These are phyloP conservation scores for Drosophila yakuba DNA, from an alignment of 1,140 invertebrate species.

Conservation along the genomic window DNA sequence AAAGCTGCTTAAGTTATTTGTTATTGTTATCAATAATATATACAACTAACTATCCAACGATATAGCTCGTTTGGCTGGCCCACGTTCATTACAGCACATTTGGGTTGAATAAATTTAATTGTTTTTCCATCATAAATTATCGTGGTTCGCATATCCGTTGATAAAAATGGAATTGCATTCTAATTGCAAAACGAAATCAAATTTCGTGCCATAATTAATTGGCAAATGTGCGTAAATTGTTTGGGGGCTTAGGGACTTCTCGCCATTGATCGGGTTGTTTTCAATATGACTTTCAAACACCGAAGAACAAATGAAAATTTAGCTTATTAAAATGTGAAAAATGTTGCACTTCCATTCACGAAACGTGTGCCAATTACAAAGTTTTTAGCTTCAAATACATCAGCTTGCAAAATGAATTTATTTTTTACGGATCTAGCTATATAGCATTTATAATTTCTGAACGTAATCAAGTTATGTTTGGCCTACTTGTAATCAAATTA, in stretches of 20 bases:
- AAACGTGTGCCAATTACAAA: too few species aligned
- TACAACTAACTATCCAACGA: slow-evolving; percentile 30
- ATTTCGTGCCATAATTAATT: slow-evolving; percentile 36
- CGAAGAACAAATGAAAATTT: neutral
- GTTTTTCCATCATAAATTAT: slow-evolving; percentile 44
- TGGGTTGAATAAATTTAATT: slow-evolving; percentile 42
- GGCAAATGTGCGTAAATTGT: slow-evolving; percentile 35
- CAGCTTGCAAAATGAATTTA: too few species aligned
- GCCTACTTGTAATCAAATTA: too few species aligned
- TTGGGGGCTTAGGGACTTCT: slow-evolving; percentile 4
- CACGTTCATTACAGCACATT: slow-evolving; percentile 23
- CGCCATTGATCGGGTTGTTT: slow-evolving; percentile 11
- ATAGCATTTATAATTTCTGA: too few species aligned
- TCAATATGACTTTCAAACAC: slow-evolving; percentile 10
- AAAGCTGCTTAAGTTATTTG: slow-evolving; percentile 64
- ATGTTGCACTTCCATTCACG: too few species aligned
- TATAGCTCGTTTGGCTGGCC: slow-evolving; percentile 18
- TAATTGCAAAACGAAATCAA: slow-evolving; percentile 33
- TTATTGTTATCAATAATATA: slow-evolving; percentile 55
- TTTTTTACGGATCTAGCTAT: too few species aligned
- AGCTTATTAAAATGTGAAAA: neutral
- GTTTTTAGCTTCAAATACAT: too few species aligned
- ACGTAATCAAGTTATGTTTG: too few species aligned
- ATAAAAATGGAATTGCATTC: slow-evolving; percentile 39
- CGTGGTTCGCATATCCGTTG: slow-evolving; percentile 1